Conservation (phyloP, 2,113 vertebrate genomes). For the Halcyon malimbica region DNA sequence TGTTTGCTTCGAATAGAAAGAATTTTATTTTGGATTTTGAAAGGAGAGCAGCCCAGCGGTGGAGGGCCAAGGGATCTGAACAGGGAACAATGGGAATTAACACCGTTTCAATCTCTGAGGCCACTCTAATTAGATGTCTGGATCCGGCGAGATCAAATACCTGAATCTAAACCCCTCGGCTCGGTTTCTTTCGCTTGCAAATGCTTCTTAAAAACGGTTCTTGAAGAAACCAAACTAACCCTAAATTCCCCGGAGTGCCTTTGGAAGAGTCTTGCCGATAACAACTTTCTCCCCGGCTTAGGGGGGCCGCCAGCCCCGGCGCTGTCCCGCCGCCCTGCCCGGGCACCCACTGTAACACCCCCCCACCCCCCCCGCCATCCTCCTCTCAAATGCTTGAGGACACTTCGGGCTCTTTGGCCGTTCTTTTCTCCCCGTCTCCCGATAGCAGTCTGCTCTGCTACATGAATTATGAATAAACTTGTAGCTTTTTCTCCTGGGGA, state of each 20-base stretch:
- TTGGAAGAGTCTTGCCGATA: conserved; percentile 22
- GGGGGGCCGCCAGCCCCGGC: neutral
- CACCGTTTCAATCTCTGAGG: conserved; percentile 18
- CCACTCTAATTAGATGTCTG: conserved; percentile 47
- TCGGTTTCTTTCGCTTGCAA: conserved; percentile 31
- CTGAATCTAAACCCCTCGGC: neutral
- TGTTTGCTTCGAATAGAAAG: neutral
- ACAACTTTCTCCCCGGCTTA: conserved; percentile 43
- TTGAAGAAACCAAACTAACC: neutral
- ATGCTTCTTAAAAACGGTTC: conserved; percentile 14
- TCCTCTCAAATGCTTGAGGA: neutral
- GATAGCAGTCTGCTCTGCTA: neutral
- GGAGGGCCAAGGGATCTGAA: conserved; percentile 25
- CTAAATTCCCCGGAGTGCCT: neutral
- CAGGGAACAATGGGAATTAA: conserved; percentile 32
- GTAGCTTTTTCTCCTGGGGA: conserved; percentile 8
- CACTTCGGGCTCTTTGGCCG: neutral
- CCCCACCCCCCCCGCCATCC: no score
- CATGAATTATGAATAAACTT: conserved; percentile 58
- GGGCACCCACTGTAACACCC: neutral
- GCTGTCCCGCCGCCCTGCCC: neutral
- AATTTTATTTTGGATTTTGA: neutral
- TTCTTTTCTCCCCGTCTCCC: neutral
- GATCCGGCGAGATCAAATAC: conserved; percentile 54
- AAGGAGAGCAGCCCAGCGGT: neutral